Percentiles rank a stretch among this genome's conserved stretches.
phyloP scores from a whole-genome alignment of 1,140 invertebrate genomes.

The Ostrea denselamellosa region DNA sequence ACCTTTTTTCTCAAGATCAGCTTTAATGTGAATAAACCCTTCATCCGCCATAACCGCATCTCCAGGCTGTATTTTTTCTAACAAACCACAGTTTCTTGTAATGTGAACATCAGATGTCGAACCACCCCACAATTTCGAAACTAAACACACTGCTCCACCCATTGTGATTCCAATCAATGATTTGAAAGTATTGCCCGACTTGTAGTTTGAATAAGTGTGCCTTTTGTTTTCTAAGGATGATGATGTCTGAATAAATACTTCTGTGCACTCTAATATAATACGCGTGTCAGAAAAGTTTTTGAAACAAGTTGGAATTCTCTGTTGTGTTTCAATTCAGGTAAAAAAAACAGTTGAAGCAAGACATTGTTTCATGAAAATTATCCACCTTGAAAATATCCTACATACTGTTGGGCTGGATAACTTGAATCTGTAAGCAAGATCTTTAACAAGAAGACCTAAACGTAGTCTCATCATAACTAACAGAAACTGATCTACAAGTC shows the following conservation, averaged over 20 bases:
- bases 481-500: slow-evolving; percentile 39
- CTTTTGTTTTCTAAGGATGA: slow-evolving; percentile 52
- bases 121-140: slow-evolving; percentile 40
- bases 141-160: slow-evolving; percentile 49
- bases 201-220: slow-evolving; percentile 56
- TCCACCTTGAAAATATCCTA: slow-evolving; percentile 46
- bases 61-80: slow-evolving; percentile 41
- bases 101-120: slow-evolving; percentile 44
- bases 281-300: slow-evolving; percentile 47
- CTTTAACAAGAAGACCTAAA: slow-evolving; percentile 49
- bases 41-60: slow-evolving; percentile 48
- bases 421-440: slow-evolving; percentile 54
- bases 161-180: slow-evolving; percentile 50
- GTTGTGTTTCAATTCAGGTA: slow-evolving; percentile 37
- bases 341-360: slow-evolving; percentile 41
- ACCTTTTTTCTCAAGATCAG: not conserved
- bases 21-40: slow-evolving; percentile 27
- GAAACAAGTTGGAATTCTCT: slow-evolving; percentile 48
- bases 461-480: slow-evolving; percentile 39
- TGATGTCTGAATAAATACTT: slow-evolving; percentile 56
- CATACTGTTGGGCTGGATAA: slow-evolving; percentile 40
- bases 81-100: slow-evolving; percentile 44
- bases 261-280: slow-evolving; percentile 54
- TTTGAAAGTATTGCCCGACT: slow-evolving; percentile 58
- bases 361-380: slow-evolving; percentile 36